Base-by-base conservation (phyloP, 2,797 vertebrate genomes). In the Malurus splendens region DNA sequence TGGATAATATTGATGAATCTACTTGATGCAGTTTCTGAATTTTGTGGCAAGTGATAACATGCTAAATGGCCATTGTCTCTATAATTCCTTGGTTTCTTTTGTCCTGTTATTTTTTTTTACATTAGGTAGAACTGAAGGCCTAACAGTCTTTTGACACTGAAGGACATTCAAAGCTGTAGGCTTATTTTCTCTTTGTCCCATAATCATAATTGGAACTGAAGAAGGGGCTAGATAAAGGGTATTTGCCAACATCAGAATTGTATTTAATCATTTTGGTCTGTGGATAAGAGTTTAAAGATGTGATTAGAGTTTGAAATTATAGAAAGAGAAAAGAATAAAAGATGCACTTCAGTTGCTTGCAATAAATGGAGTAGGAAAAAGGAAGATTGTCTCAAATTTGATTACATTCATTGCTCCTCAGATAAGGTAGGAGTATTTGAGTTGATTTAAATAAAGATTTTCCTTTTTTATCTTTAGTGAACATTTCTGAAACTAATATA, bases 211-310 rank as follows among this genome's bases (percentile, higher is more conserved):
- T 84, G n/a, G 30, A 59, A 64, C 71, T 85, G 57, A 87, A 79
- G 25, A 88, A 91, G 7, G 20, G 66, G 27, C 16, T 48, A 83
- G 50, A 54, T 38, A 62, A 50, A 64, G 22, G 39, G 11, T 39
- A 30, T 86, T 2, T 28, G 87, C 71, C 70, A 93, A 68, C 44
- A 56, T 70, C 71, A 86, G 51, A 93, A 79, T 66, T 44, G 64
- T 32, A 7, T 87, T 91, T 90, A 65, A 82, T 73, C 42, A 59
- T 90, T 76, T 66, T 41, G 38, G 23, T 78, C 47, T 78, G 51
- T 82, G 81, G 36, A 76, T 87, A 77, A 77, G 70, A 75, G 44
- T 92, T 91, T 65, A 83, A 75, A 81, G 51, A 78, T 51, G n/a
- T 61, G 45, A 82, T 74, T 76, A 57, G 9, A 14, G 6, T 72